phyloP scores from a whole-genome alignment of 1,140 invertebrate species.

The Tetranychus cinnabarinus region DNA sequence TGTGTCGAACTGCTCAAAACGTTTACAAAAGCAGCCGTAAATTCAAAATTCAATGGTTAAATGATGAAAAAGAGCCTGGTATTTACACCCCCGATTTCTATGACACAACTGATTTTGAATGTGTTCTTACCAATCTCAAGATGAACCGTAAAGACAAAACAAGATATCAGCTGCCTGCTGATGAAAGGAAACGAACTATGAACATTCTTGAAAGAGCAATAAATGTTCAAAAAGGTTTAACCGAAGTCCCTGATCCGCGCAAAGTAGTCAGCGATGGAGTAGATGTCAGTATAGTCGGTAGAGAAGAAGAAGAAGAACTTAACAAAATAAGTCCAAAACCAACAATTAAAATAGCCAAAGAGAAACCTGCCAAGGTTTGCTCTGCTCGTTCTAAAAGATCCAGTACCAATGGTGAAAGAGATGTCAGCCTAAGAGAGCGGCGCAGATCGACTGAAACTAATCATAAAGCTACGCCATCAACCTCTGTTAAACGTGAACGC shows the following conservation, averaged over 20 bases:
- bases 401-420: too few relatives aligned
- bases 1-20: conserved; percentile 73
- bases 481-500: too few relatives aligned
- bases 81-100: conserved; percentile 71
- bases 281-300: conserved; percentile 15
- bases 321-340: not conserved
- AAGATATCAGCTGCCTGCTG: conserved; percentile 39
- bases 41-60: conserved; percentile 70
- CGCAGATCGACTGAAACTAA: too few relatives aligned
- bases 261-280: conserved; percentile 55
- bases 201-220: conserved; percentile 61
- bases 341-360: not conserved
- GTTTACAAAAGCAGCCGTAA: conserved; percentile 54
- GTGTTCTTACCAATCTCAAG: conserved; percentile 59
- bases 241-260: conserved; percentile 23
- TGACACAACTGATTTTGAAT: conserved; percentile 64
- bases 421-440: too few relatives aligned
- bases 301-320: conserved; percentile 12
- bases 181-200: conserved; percentile 46
- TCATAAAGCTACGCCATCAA: too few relatives aligned
- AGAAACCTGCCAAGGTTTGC: not conserved
- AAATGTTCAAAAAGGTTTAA: conserved; percentile 42
- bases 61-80: conserved; percentile 35
- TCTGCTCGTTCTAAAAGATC: not conserved
- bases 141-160: conserved; percentile 43